phyloP scores from a whole-genome alignment of 1,140 invertebrate genomes.

The Drosophila sp. region DNA sequence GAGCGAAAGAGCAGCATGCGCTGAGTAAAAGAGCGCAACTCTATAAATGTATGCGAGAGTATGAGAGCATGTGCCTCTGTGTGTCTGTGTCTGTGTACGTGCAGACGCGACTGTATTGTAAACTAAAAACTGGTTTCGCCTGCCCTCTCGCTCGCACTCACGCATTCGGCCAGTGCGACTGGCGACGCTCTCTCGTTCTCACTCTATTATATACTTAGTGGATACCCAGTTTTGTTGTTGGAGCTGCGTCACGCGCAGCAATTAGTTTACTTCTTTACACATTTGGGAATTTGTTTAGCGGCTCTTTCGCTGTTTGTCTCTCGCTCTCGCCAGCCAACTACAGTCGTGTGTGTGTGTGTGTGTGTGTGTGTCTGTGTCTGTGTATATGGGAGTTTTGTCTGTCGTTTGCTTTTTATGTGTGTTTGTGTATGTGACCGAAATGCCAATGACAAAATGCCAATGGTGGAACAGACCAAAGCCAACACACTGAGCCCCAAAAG shows the following conservation, averaged over 20 bases:
- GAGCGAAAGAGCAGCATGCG: constrained; percentile 41
- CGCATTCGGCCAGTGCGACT: background rate
- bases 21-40: constrained; percentile 31
- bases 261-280: constrained; percentile 84
- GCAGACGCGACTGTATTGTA: constrained; percentile 32
- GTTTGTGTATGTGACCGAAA: constrained; percentile 84
- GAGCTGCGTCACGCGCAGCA: constrained; percentile 80
- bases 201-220: constrained; percentile 64
- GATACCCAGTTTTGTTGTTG: constrained; percentile 55
- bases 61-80: constrained; percentile 28
- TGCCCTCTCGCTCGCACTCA: constrained; percentile 8
- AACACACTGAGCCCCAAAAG: constrained; percentile 34
- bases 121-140: constrained; percentile 52
- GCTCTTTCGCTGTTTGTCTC: constrained; percentile 57
- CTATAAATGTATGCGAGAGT: constrained; percentile 16
- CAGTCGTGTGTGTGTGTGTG: constrained; percentile 26
- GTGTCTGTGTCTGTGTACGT: constrained; percentile 40
- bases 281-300: constrained; percentile 72
- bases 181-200: constrained; percentile 14
- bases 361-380: constrained; percentile 30
- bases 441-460: constrained; percentile 74
- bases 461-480: constrained; percentile 47
- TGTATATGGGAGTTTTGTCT: constrained; percentile 52
- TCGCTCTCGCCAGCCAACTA: constrained; percentile 48
- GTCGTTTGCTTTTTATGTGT: constrained; percentile 74